Conservation (phyloP, 1,140 invertebrate genomes). For the Temnothorax curvispinosus region DNA sequence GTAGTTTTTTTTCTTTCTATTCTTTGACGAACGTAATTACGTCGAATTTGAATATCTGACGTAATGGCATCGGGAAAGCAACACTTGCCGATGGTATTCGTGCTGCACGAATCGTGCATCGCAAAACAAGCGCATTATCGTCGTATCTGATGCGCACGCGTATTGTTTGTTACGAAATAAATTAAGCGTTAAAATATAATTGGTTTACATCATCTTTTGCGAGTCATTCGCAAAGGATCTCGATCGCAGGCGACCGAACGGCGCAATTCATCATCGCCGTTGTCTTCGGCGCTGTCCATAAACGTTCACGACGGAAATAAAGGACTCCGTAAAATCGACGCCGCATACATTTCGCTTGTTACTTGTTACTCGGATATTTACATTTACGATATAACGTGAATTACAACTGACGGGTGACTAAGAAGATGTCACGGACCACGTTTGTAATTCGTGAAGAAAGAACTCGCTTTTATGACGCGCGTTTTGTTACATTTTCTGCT, state of each 20-base stretch:
- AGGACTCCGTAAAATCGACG: not conserved
- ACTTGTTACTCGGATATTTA: not conserved
- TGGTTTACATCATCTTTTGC: not conserved
- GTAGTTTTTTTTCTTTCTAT: not conserved
- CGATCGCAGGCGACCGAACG: not conserved
- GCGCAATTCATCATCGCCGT: not conserved
- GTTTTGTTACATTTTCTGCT: not conserved
- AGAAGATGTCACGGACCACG: not conserved
- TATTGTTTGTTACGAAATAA: not conserved
- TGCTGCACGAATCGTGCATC: not conserved
- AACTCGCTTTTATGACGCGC: not conserved
- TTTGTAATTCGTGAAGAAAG: not conserved
- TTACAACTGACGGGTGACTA: not conserved
- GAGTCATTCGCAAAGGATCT: not conserved
- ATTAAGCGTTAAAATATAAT: not conserved
- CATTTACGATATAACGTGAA: not conserved
- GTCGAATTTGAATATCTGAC: constrained; percentile 37
- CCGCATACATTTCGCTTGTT: not conserved
- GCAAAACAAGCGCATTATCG: not conserved
- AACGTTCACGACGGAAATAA: not conserved
- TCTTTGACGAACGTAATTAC: constrained; percentile 12
- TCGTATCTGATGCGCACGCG: not conserved
- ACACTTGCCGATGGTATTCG: not conserved
- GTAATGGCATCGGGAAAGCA: constrained; percentile 16
- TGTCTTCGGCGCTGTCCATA: not conserved